Conservation (phyloP, 2,113 vertebrate genomes). For the Lamprotornis superbus region DNA sequence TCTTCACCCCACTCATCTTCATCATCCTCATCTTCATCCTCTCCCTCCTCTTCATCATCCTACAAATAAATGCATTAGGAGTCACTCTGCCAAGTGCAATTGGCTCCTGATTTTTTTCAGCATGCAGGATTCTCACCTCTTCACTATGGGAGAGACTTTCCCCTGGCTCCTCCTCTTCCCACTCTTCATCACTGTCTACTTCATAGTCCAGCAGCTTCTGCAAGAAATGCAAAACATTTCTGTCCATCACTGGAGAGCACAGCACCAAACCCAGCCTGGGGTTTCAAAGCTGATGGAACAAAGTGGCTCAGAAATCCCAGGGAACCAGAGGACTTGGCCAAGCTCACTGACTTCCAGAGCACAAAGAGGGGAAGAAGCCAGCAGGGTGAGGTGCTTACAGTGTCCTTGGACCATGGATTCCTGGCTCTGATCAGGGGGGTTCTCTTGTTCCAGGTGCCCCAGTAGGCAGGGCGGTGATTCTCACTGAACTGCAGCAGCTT, state of each 20-base stretch:
- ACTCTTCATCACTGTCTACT: conserved; percentile 96
- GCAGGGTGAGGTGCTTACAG: conserved; percentile 64
- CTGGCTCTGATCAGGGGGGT: conserved; percentile 77
- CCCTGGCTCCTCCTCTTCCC: conserved; percentile 98
- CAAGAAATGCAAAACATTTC: neutral
- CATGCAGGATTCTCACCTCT: conserved; percentile 74
- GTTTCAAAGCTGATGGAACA: neutral
- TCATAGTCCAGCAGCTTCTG: conserved; percentile 93
- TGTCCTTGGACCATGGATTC: conserved; percentile 86
- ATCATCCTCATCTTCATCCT: conserved; percentile 93
- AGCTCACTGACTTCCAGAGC: neutral
- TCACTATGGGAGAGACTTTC: conserved; percentile 97
- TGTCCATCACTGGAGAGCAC: rapidly evolving
- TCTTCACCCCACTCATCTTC: too few relatives aligned
- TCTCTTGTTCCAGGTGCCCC: conserved; percentile 94
- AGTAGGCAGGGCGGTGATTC: conserved; percentile 95
- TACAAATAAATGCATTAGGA: conserved; percentile 15
- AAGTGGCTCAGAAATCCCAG: neutral
- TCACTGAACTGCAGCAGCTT: conserved; percentile 93
- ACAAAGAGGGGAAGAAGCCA: neutral
- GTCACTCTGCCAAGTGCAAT: rapidly evolving
- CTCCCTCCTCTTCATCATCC: conserved; percentile 92
- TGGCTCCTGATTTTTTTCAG: neutral
- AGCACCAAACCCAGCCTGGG: rapidly evolving
- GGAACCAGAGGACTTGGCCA: neutral